These are phyloP conservation scores for Xerus inauris DNA, from an alignment of 2,113 vertebrate genomes.

Conservation along the genomic window DNA sequence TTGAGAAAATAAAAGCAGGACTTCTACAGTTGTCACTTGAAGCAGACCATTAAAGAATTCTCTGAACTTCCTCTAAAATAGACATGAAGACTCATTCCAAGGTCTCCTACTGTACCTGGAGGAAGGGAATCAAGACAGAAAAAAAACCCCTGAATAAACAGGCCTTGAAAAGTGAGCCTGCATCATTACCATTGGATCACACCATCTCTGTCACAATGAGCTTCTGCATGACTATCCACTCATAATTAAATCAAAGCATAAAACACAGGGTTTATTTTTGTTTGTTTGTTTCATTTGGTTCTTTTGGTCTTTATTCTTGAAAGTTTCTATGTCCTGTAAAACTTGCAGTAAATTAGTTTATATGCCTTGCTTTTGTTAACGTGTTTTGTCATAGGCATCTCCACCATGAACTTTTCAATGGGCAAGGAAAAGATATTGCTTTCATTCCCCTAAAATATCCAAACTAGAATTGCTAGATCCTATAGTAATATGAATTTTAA, in stretches of 20 bases:
- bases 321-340: background rate
- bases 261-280: background rate
- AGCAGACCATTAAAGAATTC: background rate
- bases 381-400: background rate
- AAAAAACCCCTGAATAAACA: background rate
- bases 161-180: background rate
- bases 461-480: background rate
- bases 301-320: background rate
- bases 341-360: background rate
- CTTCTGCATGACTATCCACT: background rate
- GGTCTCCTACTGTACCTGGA: background rate
- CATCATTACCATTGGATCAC: background rate
- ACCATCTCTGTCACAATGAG: background rate
- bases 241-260: background rate
- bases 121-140: background rate
- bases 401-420: background rate
- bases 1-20: background rate
- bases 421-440: background rate
- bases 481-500: background rate
- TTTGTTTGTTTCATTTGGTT: too few relatives aligned
- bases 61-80: background rate
- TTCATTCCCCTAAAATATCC: background rate
- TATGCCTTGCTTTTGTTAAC: background rate
- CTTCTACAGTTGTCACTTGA: background rate
- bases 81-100: background rate